A percentile compares a stretch with the other conserved stretches of the same genome.
These are phyloP conservation scores for Hemiscyllium ocellatum DNA, from an alignment of 2,113 vertebrate genomes.

Conservation along the genomic window DNA sequence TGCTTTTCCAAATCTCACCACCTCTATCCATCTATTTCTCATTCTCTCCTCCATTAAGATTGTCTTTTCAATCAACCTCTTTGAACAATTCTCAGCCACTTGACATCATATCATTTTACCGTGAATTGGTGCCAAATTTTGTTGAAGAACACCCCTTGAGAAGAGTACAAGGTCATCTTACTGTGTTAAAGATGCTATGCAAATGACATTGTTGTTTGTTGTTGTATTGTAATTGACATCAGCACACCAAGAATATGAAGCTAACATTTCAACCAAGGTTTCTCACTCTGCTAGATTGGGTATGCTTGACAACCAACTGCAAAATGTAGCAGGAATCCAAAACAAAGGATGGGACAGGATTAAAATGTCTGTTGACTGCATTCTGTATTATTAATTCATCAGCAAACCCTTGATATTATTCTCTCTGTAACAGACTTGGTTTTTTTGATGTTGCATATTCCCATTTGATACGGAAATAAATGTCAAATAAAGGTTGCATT, in stretches of 20 bases:
- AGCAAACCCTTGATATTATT: background rate
- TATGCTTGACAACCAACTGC: too few relatives aligned
- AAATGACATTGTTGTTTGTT: background rate
- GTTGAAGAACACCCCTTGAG: background rate
- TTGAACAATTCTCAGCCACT: background rate
- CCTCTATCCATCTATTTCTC: background rate
- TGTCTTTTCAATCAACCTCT: background rate
- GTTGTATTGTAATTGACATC: background rate
- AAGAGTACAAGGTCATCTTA: background rate
- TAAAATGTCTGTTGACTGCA: background rate
- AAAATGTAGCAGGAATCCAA: background rate
- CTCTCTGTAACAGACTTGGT: background rate
- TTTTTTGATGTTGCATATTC: conserved; percentile 57
- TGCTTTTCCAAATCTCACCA: background rate
- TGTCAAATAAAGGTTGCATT: conserved; percentile 60
- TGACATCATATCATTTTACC: background rate
- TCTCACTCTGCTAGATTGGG: background rate
- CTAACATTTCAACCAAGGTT: background rate
- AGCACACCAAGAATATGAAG: background rate
- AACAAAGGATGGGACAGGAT: background rate
- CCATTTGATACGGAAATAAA: conserved; percentile 50
- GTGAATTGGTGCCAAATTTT: background rate
- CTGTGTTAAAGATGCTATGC: background rate
- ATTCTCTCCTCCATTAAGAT: background rate
- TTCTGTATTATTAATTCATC: background rate